phyloP scores from a whole-genome alignment of 1,140 invertebrate genomes.

The Ladona fulva region DNA sequence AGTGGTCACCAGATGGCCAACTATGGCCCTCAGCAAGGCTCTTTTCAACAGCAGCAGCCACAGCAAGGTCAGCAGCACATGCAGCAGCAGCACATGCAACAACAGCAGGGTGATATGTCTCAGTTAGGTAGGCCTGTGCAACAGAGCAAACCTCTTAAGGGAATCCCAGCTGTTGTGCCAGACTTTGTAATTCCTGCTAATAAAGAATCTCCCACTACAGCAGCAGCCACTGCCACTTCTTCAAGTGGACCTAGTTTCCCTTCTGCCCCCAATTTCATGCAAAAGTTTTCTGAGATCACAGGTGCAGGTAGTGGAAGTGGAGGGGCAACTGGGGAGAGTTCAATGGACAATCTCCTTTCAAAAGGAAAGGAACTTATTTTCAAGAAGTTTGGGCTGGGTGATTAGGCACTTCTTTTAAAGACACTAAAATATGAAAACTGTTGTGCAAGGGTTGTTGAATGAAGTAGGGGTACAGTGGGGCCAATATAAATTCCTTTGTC shows the following conservation, averaged over 20 bases:
- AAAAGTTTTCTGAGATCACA: slow-evolving; percentile 68
- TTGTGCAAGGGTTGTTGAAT: background rate
- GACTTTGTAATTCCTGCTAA: slow-evolving; percentile 29
- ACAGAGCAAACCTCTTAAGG: slow-evolving; percentile 24
- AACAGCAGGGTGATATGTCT: slow-evolving; percentile 27
- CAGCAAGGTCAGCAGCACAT: slow-evolving; percentile 24
- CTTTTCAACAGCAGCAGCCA: slow-evolving; percentile 15
- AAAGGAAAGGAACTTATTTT: slow-evolving; percentile 86
- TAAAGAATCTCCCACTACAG: slow-evolving; percentile 24
- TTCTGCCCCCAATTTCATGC: slow-evolving; percentile 60
- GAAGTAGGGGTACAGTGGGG: background rate
- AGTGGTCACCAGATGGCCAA: background rate
- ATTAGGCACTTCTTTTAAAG: background rate
- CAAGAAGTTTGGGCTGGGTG: slow-evolving; percentile 78
- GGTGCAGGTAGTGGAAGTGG: slow-evolving; percentile 65
- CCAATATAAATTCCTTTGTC: background rate
- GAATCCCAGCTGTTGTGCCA: slow-evolving; percentile 31
- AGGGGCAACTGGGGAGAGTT: slow-evolving; percentile 24
- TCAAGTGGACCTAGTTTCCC: slow-evolving; percentile 21
- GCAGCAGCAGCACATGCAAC: slow-evolving; percentile 31
- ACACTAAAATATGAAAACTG: background rate
- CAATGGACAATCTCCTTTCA: slow-evolving; percentile 53
- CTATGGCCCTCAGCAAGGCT: slow-evolving; percentile 18
- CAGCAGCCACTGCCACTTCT: slow-evolving; percentile 10
- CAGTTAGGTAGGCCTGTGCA: slow-evolving; percentile 17